Conservation (phyloP, 2,797 vertebrate species). For the Acropternis orthonyx region DNA sequence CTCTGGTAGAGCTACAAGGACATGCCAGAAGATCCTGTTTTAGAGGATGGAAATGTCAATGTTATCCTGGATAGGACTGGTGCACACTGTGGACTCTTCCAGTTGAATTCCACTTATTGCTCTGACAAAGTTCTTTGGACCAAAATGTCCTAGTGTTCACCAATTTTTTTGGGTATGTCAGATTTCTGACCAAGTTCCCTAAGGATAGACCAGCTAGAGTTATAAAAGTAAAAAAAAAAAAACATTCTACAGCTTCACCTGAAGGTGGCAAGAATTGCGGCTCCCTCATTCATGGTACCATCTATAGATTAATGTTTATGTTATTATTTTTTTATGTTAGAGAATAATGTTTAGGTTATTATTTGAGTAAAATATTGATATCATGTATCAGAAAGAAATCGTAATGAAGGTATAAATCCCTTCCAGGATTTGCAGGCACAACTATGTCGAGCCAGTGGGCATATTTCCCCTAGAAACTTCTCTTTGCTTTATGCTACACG, state of each 20-base stretch:
- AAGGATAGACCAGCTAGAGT: neutral
- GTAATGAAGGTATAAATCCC: neutral
- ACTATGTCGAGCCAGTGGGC: neutral
- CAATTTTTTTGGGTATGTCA: neutral
- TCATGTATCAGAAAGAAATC: neutral
- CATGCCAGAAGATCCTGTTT: neutral
- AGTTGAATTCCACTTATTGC: neutral
- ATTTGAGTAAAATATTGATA: neutral
- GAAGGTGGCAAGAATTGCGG: neutral
- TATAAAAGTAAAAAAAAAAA: neutral
- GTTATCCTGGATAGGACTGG: neutral
- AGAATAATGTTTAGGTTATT: neutral
- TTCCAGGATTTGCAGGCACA: neutral
- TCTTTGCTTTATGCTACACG: neutral
- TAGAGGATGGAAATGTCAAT: neutral
- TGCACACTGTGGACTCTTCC: neutral
- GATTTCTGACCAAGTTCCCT: neutral
- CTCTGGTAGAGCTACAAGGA: neutral
- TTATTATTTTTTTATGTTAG: neutral
- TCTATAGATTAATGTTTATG: neutral
- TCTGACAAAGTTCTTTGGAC: neutral
- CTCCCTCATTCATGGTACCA: neutral
- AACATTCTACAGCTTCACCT: neutral
- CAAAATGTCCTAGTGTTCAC: neutral
- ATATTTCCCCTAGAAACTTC: neutral